A percentile compares a stretch with the other conserved stretches of the same genome.
phyloP scores from a whole-genome alignment of 2,888 invertebrate species.

The Pterobdella sp. region DNA sequence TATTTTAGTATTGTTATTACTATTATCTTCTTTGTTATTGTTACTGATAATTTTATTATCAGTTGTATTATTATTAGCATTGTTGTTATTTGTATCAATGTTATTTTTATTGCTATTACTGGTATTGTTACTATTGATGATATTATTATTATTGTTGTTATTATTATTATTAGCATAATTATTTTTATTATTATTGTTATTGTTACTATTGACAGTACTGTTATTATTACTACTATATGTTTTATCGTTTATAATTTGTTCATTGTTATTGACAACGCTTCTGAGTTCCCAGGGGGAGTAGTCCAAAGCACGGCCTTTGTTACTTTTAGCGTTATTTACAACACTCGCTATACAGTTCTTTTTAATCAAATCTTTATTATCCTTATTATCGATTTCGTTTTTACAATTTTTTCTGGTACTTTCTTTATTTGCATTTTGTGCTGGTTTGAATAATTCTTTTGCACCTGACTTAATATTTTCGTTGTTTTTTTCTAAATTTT shows the following conservation, averaged over 20 bases:
- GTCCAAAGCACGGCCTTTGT: no score
- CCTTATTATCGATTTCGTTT: background rate
- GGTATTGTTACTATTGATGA: background rate
- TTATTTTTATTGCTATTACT: background rate
- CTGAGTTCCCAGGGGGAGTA: background rate
- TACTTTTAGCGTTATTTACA: no score
- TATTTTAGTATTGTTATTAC: background rate
- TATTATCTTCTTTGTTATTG: background rate
- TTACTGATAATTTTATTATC: background rate
- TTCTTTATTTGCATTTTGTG: background rate
- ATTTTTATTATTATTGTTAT: background rate
- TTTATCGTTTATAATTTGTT: background rate
- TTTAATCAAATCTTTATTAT: background rate
- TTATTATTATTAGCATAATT: background rate
- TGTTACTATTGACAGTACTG: background rate
- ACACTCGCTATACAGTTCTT: background rate
- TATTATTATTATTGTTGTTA: background rate
- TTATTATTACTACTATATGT: background rate
- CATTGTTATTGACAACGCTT: background rate
- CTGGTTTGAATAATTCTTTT: background rate
- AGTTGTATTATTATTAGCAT: background rate
- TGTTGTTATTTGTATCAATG: background rate
- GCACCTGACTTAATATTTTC: background rate
- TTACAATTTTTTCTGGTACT: no score
- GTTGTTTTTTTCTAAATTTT: background rate